These are phyloP conservation scores for Channa argus DNA, from an alignment of 2,113 vertebrate species.

Conservation along the genomic window DNA sequence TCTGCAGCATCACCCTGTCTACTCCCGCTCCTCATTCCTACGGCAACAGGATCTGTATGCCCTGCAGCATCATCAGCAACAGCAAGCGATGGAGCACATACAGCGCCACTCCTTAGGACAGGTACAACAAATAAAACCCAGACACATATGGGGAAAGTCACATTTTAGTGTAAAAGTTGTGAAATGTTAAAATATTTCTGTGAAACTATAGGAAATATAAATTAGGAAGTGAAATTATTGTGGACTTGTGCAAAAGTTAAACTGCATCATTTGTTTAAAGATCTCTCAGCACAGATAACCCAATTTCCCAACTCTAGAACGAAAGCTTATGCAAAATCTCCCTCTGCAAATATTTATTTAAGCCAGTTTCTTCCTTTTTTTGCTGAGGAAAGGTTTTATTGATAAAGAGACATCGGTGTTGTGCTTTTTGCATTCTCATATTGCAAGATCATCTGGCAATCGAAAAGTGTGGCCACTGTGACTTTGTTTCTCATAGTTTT, in stretches of 20 bases:
- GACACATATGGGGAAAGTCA: background rate
- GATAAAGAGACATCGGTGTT: slow-evolving; percentile 14
- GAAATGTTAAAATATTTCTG: too few relatives aligned
- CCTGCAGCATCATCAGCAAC: slow-evolving; percentile 87
- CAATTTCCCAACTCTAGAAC: slow-evolving; percentile 8
- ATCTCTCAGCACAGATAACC: slow-evolving; percentile 1
- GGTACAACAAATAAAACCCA: slow-evolving; percentile 57
- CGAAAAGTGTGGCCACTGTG: background rate
- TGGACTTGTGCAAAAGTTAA: too few relatives aligned
- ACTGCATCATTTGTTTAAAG: background rate
- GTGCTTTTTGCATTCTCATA: slow-evolving; percentile 10
- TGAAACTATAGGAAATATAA: too few relatives aligned
- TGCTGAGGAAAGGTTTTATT: slow-evolving; percentile 8
- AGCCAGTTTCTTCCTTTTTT: slow-evolving; percentile 29
- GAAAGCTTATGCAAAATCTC: slow-evolving; percentile 4
- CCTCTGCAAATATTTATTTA: slow-evolving; percentile 13
- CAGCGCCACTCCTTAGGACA: slow-evolving; percentile 80
- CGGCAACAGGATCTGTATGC: slow-evolving; percentile 94
- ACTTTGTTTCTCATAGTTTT: background rate
- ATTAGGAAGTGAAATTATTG: too few relatives aligned
- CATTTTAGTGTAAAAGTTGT: background rate
- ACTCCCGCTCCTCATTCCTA: slow-evolving; percentile 91
- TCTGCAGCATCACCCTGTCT: slow-evolving; percentile 93
- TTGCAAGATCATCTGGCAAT: slow-evolving; percentile 38
- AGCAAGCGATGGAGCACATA: slow-evolving; percentile 83